Evolutionary conservation across 2,888 invertebrate genomes (phyloP), one percentile per base, ranked within the genome.

Genomic region (Acheta domesticus): DNA sequence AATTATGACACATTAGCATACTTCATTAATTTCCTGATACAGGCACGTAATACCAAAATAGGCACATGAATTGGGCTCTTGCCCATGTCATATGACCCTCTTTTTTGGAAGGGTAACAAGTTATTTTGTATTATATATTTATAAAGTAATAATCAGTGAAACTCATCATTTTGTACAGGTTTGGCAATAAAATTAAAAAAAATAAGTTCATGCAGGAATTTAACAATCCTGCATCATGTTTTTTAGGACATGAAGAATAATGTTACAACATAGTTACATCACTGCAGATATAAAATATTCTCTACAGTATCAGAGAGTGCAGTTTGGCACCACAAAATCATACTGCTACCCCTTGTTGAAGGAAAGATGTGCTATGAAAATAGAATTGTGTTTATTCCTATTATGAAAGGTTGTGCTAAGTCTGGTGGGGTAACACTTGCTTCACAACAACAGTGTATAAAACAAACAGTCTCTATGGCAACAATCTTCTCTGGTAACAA

Each of bases 391-490:
- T 62, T 62, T n/a, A 62, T 19, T 62, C 16, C 62, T 62, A 62
- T 62, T 62, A 62, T 62, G 62, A 62, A 62, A 62, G 62, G 62
- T 62, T 62, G 62, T 62, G 62, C 62, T 62, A 62, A 19, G 62
- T 62, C 62, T 14, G n/a, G 14, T 62, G 62, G 62, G 62, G 62
- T 62, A 62, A 62, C 62, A 62, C 62, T 62, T 62, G 62, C 62
- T 62, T 62, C 16, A 62, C 62, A 62, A 62, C 62, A 62, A 62
- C 62, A 62, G 62, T n/a, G 62, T 62, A 62, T 62, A 62, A 62
- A 62, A 62, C 62, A 62, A 62, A 62, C 62, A 62, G 62, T 62
- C 62, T 62, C 62, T 62, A 62, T 62, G 62, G 62, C 62, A 62
- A 62, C 62, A 62, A 62, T 62, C 62, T 62, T 62, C 62, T 62